Percentiles rank a stretch among this genome's conserved stretches.
phyloP scores from a whole-genome alignment of 1,140 invertebrate genomes.

The Drosophila oshimai region DNA sequence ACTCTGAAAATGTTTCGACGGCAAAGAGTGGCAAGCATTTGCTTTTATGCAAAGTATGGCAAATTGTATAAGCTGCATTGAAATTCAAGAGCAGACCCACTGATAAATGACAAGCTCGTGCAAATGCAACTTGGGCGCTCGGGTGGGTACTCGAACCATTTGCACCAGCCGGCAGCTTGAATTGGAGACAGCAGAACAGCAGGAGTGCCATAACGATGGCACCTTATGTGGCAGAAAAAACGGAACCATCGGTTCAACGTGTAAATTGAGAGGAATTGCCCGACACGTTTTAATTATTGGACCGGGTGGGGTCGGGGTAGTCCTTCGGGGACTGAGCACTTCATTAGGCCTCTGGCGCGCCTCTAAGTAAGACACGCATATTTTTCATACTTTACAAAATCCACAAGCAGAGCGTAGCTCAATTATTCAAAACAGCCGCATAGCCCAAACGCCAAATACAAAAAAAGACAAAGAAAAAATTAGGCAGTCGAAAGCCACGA shows the following conservation, averaged over 20 bases:
- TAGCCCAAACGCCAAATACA: neutral
- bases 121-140: conserved; percentile 20
- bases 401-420: conserved; percentile 46
- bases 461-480: neutral
- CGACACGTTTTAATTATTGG: conserved; percentile 41
- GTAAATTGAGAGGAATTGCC: conserved; percentile 27
- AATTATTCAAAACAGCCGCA: conserved; percentile 68
- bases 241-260: conserved; percentile 7
- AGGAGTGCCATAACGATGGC: conserved; percentile 5
- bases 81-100: conserved; percentile 43
- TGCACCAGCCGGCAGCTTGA: neutral
- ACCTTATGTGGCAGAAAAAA: neutral
- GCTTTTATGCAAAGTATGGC: conserved; percentile 67
- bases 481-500: neutral
- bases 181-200: neutral
- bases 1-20: conserved; percentile 1
- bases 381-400: conserved; percentile 76
- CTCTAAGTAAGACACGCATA: conserved; percentile 56
- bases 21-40: conserved; percentile 23
- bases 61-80: conserved; percentile 58
- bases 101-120: conserved; percentile 63
- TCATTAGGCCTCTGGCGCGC: conserved; percentile 46
- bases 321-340: conserved; percentile 18
- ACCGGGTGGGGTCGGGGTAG: neutral
- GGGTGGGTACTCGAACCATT: neutral